A percentile compares a stretch with the other conserved stretches of the same genome.
Conservation (phyloP, 2,888 invertebrate genomes). For the Busseola fusca region DNA sequence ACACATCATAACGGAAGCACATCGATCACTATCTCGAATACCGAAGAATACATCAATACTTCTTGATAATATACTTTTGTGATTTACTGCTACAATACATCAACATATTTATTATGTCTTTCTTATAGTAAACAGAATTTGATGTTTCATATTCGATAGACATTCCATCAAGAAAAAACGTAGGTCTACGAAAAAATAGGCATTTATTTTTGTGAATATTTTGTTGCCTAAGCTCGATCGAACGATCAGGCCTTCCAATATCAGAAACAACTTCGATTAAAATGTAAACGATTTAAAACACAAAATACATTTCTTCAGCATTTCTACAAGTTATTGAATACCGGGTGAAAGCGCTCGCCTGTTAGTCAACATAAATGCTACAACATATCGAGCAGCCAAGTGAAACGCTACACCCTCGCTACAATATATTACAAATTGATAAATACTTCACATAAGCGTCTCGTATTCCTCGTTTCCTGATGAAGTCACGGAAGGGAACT, state of each 20-base stretch:
- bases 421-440: constrained; percentile 4
- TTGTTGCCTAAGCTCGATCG: not conserved
- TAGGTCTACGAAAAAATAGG: not conserved
- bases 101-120: constrained; percentile 25
- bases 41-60: constrained; percentile 16
- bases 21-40: constrained; percentile 25
- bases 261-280: not conserved
- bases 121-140: constrained; percentile 9
- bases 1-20: constrained; percentile 37
- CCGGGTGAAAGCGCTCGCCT: not conserved
- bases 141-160: constrained; percentile 6
- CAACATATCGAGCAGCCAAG: constrained; percentile 9
- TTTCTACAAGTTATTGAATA: constrained; percentile 2
- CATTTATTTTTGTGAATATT: not conserved
- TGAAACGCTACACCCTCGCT: not conserved
- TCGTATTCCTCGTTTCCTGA: constrained; percentile 12
- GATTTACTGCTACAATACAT: constrained; percentile 36
- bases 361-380: constrained; percentile 1
- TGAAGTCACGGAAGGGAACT: not conserved
- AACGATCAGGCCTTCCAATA: not conserved
- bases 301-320: constrained; percentile 20
- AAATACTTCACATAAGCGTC: constrained; percentile 16
- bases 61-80: constrained; percentile 20
- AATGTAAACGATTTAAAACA: constrained; percentile 13
- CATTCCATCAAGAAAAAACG: constrained; percentile 2